A percentile compares a stretch with the other conserved stretches of the same genome.
Evolutionary conservation across 2,797 vertebrate species (phyloP).

Genomic region (Leuciscus waleckii): DNA sequence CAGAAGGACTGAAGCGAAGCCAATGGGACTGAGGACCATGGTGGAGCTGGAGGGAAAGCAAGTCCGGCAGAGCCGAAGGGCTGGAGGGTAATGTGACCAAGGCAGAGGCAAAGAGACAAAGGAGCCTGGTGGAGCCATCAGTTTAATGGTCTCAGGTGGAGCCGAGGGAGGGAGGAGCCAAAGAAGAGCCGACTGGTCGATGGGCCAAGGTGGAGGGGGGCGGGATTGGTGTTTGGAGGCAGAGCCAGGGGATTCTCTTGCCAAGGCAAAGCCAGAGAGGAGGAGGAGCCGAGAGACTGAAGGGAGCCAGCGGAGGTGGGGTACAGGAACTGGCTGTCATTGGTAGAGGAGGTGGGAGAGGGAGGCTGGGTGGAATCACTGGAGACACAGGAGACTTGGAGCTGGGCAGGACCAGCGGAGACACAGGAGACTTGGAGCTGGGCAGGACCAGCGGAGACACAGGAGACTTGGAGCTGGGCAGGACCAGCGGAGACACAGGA

Average conservation of each 20-base stretch:
- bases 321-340: background rate
- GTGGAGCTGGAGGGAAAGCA: no score
- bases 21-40: background rate
- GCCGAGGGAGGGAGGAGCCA: background rate
- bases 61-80: no score
- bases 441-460: no score
- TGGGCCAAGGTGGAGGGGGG: background rate
- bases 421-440: no score
- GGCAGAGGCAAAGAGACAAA: background rate
- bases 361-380: background rate
- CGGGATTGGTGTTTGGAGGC: background rate
- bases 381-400: no score
- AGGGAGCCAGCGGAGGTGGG: background rate
- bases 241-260: background rate
- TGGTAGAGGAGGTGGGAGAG: background rate
- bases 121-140: background rate
- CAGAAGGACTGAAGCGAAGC: no score
- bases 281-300: background rate
- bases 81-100: background rate
- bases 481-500: no score
- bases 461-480: no score
- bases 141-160: background rate
- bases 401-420: no score
- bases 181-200: background rate
- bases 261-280: background rate